phyloP scores from a whole-genome alignment of 2,797 vertebrate genomes.

The Myoxocephalus aenaeus region DNA sequence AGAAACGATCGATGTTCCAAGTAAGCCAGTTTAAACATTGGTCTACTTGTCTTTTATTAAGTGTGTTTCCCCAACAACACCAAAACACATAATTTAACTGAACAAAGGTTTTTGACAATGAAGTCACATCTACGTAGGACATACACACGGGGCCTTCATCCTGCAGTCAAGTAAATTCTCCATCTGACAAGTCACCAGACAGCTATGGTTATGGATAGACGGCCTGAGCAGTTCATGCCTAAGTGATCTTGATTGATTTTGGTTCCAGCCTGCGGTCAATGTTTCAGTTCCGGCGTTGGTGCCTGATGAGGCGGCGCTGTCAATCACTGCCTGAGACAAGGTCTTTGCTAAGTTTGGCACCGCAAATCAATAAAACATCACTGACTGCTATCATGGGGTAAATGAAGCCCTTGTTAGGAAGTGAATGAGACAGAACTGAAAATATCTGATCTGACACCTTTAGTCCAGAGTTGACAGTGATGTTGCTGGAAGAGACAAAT shows the following conservation, averaged over 20 bases:
- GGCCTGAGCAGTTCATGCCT: slow-evolving; percentile 45
- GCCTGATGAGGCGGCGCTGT: slow-evolving; percentile 43
- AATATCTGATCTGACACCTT: slow-evolving; percentile 25
- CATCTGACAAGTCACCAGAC: slow-evolving; percentile 59
- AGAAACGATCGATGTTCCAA: neutral
- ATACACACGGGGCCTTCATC: slow-evolving; percentile 26
- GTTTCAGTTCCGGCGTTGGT: slow-evolving; percentile 49
- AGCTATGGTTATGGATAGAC: slow-evolving; percentile 42
- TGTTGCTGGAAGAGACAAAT: slow-evolving; percentile 1
- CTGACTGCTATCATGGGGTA: slow-evolving; percentile 41
- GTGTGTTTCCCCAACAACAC: neutral
- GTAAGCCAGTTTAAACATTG: neutral
- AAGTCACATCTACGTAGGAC: neutral
- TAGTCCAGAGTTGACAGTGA: slow-evolving; percentile 20
- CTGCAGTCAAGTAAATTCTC: slow-evolving; percentile 54
- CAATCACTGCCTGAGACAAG: slow-evolving; percentile 63
- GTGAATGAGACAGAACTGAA: slow-evolving; percentile 41
- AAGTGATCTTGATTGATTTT: slow-evolving; percentile 71
- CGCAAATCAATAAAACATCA: slow-evolving; percentile 64
- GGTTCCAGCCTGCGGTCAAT: slow-evolving; percentile 60
- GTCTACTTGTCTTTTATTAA: neutral
- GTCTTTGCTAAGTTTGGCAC: slow-evolving; percentile 31
- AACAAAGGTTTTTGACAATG: neutral
- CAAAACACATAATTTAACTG: neutral
- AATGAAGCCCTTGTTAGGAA: slow-evolving; percentile 48